Base-by-base conservation (phyloP, 2,797 vertebrate genomes). In the Xenentodon cancila region DNA sequence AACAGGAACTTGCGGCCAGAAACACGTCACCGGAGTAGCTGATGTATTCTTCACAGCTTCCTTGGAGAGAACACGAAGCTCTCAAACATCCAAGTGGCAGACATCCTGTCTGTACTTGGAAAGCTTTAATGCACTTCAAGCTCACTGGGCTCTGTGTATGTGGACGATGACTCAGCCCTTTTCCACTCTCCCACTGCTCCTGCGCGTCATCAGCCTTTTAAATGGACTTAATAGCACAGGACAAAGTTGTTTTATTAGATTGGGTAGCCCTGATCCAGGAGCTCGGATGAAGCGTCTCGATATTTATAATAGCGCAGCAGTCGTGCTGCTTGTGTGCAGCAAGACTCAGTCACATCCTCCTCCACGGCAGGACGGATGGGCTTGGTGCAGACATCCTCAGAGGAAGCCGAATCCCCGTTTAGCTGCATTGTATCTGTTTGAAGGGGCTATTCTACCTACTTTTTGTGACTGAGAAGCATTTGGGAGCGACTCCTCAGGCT, bases 91-190 rank as follows among this genome's bases (percentile, higher is more conserved):
- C 66, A 59, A 64, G 65, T 74, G 70, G 69, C 71, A 84, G 74
- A 84, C 80, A 75, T 90, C 79, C 74, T 69, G 77, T 70, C 76
- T 81, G 72, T 58, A 42, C 62, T 27, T 79, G 62, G 68, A 75
- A 88, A 87, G 76, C 82, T 86, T 82, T 82, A 86, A 87, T 86
- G 74, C 73, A 58, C 68, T 82, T 67, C 22, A 59, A 75, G 70
- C 71, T 70, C 76, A 70, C 51, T 32, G 50, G 64, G 67, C 56
- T 64, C 27, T 47, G 57, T 69, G 58, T 68, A 67, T 68, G 79
- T 55, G 59, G 60, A 67, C 56, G 75, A 76, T 92, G 93, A 93
- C 74, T 92, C 89, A 89, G 87, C 67, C 66, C 62, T 75, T 84
- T 84, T 72, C 74, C 65, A 68, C 74, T 75, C 66, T 77, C 64